Evolutionary conservation across 2,797 vertebrate species (phyloP).

Genomic region (Ispidina lecontei): DNA sequence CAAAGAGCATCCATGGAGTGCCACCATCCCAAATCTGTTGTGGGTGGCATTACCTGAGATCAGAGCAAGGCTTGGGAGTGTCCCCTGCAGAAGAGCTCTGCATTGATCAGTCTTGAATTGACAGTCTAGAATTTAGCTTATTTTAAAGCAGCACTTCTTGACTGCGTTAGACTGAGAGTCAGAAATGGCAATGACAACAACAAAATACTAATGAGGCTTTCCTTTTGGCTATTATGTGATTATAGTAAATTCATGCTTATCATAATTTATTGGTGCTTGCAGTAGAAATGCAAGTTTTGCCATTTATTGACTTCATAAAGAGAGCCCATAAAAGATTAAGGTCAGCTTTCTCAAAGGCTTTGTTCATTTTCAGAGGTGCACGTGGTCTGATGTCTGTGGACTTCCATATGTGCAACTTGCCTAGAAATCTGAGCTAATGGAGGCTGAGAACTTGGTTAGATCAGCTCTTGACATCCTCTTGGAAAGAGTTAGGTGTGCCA

Average conservation of each 20-base stretch:
- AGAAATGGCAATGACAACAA: not conserved
- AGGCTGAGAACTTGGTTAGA: not conserved
- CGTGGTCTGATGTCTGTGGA: not conserved
- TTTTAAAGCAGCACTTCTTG: not conserved
- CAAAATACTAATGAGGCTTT: not conserved
- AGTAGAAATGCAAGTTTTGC: not conserved
- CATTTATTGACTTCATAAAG: conserved; percentile 28
- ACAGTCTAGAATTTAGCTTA: not conserved
- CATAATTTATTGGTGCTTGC: not conserved
- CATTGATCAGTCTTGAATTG: not conserved
- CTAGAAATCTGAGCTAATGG: not conserved
- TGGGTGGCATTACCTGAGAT: not conserved
- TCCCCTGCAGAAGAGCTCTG: not conserved
- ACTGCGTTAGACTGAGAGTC: not conserved
- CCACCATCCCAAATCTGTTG: accelerated
- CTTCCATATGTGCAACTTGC: not conserved
- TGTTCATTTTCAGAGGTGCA: not conserved
- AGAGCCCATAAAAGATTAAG: conserved; percentile 14
- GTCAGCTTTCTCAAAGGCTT: not conserved
- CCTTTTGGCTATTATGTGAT: not conserved
- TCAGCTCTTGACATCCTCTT: not conserved
- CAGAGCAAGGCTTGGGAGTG: not conserved
- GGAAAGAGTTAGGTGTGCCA: not conserved
- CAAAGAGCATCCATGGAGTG: not conserved
- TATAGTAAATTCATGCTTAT: not conserved